These are phyloP conservation scores for Chelmon rostratus DNA, from an alignment of 2,797 vertebrate species.

Conservation along the genomic window DNA sequence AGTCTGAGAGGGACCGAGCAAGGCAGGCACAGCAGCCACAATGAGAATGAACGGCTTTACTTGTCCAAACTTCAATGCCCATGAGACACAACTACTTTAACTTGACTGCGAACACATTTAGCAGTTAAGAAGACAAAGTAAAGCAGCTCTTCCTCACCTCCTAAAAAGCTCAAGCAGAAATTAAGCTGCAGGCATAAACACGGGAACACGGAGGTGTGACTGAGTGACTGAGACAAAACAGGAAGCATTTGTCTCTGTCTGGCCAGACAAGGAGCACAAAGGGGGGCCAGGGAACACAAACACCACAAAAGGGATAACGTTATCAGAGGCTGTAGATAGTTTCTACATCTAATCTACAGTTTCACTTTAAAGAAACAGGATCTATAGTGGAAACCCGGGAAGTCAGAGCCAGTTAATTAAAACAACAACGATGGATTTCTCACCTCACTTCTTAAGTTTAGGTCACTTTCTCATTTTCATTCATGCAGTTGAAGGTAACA, in stretches of 20 bases:
- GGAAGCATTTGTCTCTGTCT: neutral
- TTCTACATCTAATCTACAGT: neutral
- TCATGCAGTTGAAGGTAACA: no score
- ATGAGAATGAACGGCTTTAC: neutral
- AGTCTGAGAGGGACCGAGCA: neutral
- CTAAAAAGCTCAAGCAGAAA: neutral
- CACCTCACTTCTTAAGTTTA: neutral
- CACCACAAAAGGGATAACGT: neutral
- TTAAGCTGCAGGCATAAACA: neutral
- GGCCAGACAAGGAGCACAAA: neutral
- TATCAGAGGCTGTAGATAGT: neutral
- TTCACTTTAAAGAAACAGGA: neutral
- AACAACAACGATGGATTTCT: neutral
- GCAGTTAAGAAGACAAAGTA: neutral
- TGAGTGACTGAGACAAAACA: neutral
- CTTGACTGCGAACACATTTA: neutral
- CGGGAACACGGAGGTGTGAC: neutral
- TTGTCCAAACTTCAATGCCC: neutral
- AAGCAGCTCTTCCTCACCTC: constrained; percentile 1
- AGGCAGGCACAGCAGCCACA: neutral
- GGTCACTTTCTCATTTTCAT: neutral
- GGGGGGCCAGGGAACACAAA: neutral
- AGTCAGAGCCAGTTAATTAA: neutral
- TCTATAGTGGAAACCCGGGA: neutral
- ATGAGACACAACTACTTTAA: neutral